Conservation (phyloP, 35 echinoderm and acorn worm genomes). For the Stichopus chloronotus region DNA sequence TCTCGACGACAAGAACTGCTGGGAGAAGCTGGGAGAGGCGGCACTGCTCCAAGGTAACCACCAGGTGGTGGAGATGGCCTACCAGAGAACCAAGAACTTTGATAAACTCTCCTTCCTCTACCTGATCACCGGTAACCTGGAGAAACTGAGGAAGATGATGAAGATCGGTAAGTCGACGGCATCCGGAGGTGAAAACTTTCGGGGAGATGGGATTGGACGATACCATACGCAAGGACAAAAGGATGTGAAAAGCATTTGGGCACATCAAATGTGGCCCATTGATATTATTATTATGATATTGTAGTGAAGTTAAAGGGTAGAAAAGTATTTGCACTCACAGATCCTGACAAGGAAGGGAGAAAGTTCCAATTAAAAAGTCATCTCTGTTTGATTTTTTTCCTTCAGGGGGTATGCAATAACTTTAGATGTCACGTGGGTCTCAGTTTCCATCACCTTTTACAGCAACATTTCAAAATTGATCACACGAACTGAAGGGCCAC, state of each 20-base stretch:
- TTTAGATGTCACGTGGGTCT: no score
- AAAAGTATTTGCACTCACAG: no score
- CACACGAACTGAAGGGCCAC: no score
- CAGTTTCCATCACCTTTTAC: no score
- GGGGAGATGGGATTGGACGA: not conserved
- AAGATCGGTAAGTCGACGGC: slow-evolving; percentile 84
- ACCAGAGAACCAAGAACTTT: slow-evolving; percentile 99
- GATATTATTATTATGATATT: not conserved
- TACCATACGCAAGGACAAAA: not conserved
- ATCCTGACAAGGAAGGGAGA: no score
- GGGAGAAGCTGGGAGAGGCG: slow-evolving; percentile 98
- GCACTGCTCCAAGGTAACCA: slow-evolving; percentile 96
- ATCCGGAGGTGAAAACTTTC: not conserved
- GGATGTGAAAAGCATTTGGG: not conserved
- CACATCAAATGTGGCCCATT: not conserved
- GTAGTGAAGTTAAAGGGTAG: no score
- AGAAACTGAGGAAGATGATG: slow-evolving; percentile 99
- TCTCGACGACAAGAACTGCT: slow-evolving; percentile 95
- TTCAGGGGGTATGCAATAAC: no score
- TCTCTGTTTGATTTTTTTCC: no score
- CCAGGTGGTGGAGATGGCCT: slow-evolving; percentile 99
- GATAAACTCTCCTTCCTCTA: slow-evolving; percentile 98
- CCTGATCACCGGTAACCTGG: slow-evolving; percentile 97
- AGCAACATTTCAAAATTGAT: no score
- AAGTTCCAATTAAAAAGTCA: no score